phyloP scores from a whole-genome alignment of 2,797 vertebrate species.

The Notolabrus celidotus region DNA sequence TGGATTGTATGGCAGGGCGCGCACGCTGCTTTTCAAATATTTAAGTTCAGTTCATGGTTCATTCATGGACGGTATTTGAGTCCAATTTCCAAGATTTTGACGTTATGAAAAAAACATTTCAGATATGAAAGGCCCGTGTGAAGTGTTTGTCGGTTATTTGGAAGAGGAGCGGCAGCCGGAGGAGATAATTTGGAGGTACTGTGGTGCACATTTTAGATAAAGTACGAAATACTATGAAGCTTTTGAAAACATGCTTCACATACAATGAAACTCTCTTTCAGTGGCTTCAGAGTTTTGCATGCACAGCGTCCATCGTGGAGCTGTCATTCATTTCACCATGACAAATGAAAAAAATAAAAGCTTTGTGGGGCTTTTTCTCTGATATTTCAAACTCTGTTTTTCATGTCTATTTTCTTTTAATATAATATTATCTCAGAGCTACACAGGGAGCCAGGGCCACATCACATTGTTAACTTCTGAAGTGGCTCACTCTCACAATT shows the following conservation, averaged over 20 bases:
- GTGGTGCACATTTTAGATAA: slow-evolving; percentile 22
- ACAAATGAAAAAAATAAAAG: slow-evolving; percentile 12
- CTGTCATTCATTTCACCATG: slow-evolving; percentile 29
- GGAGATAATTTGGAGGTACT: slow-evolving; percentile 17
- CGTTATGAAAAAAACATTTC: slow-evolving; percentile 32
- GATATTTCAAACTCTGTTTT: slow-evolving; percentile 20
- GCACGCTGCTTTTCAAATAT: slow-evolving; percentile 31
- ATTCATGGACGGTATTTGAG: slow-evolving; percentile 41
- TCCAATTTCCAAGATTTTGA: slow-evolving; percentile 46
- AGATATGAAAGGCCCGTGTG: slow-evolving; percentile 24
- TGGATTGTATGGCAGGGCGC: slow-evolving; percentile 3
- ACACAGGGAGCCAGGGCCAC: slow-evolving; percentile 2
- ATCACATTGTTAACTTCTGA: slow-evolving; percentile 22
- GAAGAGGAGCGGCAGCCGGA: slow-evolving; percentile 24
- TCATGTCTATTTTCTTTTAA: not conserved
- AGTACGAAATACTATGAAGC: slow-evolving; percentile 19
- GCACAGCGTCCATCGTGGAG: slow-evolving; percentile 14
- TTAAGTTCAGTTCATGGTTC: slow-evolving; percentile 33
- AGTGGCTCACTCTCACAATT: slow-evolving; percentile 16
- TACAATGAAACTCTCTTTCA: slow-evolving; percentile 4
- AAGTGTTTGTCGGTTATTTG: slow-evolving; percentile 40
- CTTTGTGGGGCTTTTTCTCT: slow-evolving; percentile 8
- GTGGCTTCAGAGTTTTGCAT: slow-evolving; percentile 23
- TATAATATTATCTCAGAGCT: slow-evolving; percentile 31
- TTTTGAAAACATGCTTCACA: slow-evolving; percentile 41